Percentiles rank a stretch among this genome's conserved stretches.
phyloP scores from a whole-genome alignment of 2,797 vertebrate species.

The Craterocephalus amniculus region DNA sequence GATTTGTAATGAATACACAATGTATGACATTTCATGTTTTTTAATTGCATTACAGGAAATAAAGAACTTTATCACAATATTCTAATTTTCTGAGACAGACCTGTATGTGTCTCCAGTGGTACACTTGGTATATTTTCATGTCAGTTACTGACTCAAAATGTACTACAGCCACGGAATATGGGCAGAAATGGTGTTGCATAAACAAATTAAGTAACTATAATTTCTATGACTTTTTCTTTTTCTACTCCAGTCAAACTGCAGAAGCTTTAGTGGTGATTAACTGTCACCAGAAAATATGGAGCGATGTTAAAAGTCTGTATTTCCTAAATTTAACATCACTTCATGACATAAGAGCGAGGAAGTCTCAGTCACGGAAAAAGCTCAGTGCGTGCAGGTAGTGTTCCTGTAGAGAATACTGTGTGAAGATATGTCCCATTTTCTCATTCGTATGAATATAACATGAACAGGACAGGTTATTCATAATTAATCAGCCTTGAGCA shows the following conservation, averaged over 20 bases:
- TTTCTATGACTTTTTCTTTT: neutral
- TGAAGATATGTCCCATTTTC: slow-evolving; percentile 52
- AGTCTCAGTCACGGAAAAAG: slow-evolving; percentile 6
- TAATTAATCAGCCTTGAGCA: slow-evolving; percentile 63
- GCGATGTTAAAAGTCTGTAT: neutral
- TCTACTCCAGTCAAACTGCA: neutral
- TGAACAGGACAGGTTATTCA: slow-evolving; percentile 55
- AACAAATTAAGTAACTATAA: neutral
- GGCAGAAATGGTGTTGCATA: slow-evolving; percentile 4
- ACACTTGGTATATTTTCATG: slow-evolving; percentile 25
- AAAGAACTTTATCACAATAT: no score
- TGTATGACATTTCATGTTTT: no score
- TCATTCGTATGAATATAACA: slow-evolving; percentile 70
- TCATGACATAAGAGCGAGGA: slow-evolving; percentile 3
- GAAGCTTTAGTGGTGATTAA: neutral
- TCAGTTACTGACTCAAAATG: slow-evolving; percentile 11
- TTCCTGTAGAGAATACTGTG: slow-evolving; percentile 33
- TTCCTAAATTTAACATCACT: slow-evolving; percentile 1
- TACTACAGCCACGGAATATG: slow-evolving; percentile 6
- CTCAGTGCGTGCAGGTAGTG: neutral
- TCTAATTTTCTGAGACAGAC: no score
- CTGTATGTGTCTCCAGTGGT: slow-evolving; percentile 20
- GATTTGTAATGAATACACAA: no score
- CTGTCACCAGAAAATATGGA: neutral
- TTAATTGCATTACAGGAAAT: no score